Conservation (phyloP, 2,113 vertebrate species). For the Oreochromis spilurus region DNA sequence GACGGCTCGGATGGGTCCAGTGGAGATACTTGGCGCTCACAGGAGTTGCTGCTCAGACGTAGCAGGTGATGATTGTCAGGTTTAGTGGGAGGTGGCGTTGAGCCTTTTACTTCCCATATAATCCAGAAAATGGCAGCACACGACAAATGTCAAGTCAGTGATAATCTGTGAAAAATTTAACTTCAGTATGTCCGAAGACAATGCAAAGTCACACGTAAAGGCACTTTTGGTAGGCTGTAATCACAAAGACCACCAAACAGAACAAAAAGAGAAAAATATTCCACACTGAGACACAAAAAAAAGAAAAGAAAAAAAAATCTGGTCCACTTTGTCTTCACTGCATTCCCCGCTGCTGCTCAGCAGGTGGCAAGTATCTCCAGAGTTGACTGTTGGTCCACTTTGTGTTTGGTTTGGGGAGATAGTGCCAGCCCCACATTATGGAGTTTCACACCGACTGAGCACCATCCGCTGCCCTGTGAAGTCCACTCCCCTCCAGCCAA, state of each 20-base stretch:
- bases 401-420: not conserved
- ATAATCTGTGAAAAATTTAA: not conserved
- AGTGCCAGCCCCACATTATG: slow-evolving; percentile 50
- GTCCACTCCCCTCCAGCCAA: slow-evolving; percentile 23
- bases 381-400: slow-evolving; percentile 18
- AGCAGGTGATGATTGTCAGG: not conserved
- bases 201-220: slow-evolving; percentile 19
- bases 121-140: not conserved
- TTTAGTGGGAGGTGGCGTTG: not conserved
- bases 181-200: not conserved
- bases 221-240: slow-evolving; percentile 52
- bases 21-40: not conserved
- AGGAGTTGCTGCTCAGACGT: not conserved
- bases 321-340: not conserved
- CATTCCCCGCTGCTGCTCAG: slow-evolving; percentile 2
- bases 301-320: not conserved
- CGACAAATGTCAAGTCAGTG: not conserved
- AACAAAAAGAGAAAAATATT: not conserved
- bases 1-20: not conserved
- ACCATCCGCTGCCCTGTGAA: not conserved
- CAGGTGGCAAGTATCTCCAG: slow-evolving; percentile 17
- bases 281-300: not conserved
- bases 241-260: not conserved
- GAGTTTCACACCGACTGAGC: slow-evolving; percentile 16
- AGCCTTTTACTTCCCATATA: not conserved